These are phyloP conservation scores for Maniola hyperantus DNA, from an alignment of 2,888 invertebrate species.

Conservation along the genomic window DNA sequence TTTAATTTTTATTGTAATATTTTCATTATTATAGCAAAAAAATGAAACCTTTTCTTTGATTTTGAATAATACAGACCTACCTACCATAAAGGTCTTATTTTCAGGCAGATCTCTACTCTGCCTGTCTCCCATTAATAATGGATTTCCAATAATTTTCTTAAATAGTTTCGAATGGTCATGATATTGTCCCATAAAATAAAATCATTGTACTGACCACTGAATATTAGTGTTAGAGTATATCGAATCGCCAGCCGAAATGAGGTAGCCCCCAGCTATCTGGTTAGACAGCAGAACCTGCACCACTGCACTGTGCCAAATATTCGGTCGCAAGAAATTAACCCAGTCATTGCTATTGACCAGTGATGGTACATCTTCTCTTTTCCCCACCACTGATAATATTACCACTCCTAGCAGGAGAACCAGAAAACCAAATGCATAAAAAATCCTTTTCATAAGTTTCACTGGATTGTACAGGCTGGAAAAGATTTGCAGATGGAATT, in stretches of 20 bases:
- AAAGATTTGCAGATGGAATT: conserved; percentile 29
- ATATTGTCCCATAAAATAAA: no score
- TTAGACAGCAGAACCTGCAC: conserved; percentile 62
- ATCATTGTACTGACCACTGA: conserved; percentile 56
- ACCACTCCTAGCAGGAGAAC: conserved; percentile 50
- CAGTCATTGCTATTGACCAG: conserved; percentile 51
- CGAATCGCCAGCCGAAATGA: conserved; percentile 63
- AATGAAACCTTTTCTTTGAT: no score
- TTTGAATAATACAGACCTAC: no score
- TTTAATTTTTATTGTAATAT: no score
- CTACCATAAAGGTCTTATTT: no score
- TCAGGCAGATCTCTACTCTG: no score
- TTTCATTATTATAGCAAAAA: no score
- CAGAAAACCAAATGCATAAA: conserved; percentile 56
- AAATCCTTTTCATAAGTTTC: conserved; percentile 65
- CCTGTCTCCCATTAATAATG: no score
- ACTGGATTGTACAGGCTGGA: conserved; percentile 67
- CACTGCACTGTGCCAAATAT: conserved; percentile 63
- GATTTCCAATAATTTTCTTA: no score
- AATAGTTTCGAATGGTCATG: no score
- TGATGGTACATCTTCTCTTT: conserved; percentile 42
- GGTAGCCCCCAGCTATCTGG: conserved; percentile 66
- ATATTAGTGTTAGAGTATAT: conserved; percentile 63
- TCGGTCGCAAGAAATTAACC: conserved; percentile 52
- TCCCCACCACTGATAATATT: conserved; percentile 50